These are phyloP conservation scores for Dasypolia templi DNA, from an alignment of 2,888 invertebrate genomes.

Conservation along the genomic window DNA sequence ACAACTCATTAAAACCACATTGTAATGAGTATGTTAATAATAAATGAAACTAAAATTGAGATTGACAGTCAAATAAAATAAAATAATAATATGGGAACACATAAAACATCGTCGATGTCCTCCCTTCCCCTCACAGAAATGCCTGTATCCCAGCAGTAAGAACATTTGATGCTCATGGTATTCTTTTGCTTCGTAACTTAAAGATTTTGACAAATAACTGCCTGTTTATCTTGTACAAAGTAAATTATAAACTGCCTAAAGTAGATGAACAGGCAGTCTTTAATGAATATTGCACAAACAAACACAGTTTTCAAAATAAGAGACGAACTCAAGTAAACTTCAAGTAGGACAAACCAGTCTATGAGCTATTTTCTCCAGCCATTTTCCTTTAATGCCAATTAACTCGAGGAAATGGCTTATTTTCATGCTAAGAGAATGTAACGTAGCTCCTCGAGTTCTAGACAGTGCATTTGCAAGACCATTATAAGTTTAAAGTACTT, in stretches of 20 bases:
- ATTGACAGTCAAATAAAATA: too few relatives aligned
- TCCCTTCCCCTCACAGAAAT: background rate
- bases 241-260: too few relatives aligned
- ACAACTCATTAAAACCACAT: too few relatives aligned
- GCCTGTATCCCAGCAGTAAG: too few relatives aligned
- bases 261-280: background rate
- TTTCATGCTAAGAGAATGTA: conserved; percentile 24
- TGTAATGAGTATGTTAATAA: too few relatives aligned
- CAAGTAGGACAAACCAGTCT: conserved; percentile 7
- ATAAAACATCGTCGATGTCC: too few relatives aligned
- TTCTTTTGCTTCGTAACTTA: background rate
- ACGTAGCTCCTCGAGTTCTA: background rate
- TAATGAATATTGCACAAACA: background rate
- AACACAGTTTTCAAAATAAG: background rate
- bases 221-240: too few relatives aligned
- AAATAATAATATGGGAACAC: too few relatives aligned
- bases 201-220: background rate
- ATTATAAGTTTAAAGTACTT: conserved; percentile 27
- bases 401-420: conserved; percentile 35
- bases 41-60: too few relatives aligned
- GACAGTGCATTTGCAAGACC: conserved; percentile 19
- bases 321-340: background rate
- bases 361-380: conserved; percentile 34
- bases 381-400: conserved; percentile 47
- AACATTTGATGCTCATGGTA: background rate